These are phyloP conservation scores for Anarsia innoxiella DNA, from an alignment of 2,888 invertebrate species.

Conservation along the genomic window DNA sequence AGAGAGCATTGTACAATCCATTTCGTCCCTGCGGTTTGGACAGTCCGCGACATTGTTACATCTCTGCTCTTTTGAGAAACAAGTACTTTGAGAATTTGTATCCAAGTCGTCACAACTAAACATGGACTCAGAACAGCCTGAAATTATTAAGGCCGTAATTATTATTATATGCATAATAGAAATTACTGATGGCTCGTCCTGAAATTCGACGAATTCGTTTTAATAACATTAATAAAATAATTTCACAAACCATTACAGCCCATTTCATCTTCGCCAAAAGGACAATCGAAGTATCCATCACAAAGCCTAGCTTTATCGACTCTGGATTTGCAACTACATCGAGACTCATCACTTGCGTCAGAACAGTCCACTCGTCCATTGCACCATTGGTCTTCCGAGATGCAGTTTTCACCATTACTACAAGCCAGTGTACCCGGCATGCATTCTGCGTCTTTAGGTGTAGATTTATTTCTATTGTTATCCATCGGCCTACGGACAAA, in stretches of 20 bases:
- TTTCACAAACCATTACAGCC: constrained; percentile 80
- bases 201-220: no score
- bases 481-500: constrained; percentile 18
- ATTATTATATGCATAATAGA: no score
- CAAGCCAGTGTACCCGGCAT: constrained; percentile 42
- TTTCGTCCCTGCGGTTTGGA: constrained; percentile 84
- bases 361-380: constrained; percentile 83
- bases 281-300: constrained; percentile 89
- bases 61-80: constrained; percentile 79
- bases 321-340: constrained; percentile 83
- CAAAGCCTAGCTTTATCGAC: constrained; percentile 80
- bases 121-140: constrained; percentile 78
- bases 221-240: no score
- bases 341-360: constrained; percentile 85
- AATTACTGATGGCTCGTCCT: no score
- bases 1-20: constrained; percentile 82
- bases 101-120: constrained; percentile 82
- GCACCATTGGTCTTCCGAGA: constrained; percentile 78
- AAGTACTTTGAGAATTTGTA: constrained; percentile 72
- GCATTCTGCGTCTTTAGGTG: constrained; percentile 43
- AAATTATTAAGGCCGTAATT: no score
- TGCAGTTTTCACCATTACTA: constrained; percentile 59
- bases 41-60: constrained; percentile 85
- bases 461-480: constrained; percentile 25
- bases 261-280: constrained; percentile 86